A percentile compares a stretch with the other conserved stretches of the same genome.
Conservation (phyloP, 2,888 invertebrate species). For the Tuta absoluta region DNA sequence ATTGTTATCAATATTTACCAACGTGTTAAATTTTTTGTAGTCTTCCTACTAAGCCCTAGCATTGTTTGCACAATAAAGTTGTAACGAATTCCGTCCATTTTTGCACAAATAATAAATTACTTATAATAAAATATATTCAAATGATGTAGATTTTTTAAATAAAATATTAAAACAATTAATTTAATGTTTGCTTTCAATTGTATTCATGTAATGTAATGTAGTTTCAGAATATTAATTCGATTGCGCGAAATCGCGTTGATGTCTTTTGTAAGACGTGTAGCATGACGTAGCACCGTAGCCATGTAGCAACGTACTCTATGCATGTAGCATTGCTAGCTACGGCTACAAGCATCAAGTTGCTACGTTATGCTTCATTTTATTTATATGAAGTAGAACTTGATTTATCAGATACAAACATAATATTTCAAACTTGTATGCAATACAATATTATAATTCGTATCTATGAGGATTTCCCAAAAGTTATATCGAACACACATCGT, state of each 20-base stretch:
- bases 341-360: not conserved
- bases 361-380: no score
- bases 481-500: no score
- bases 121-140: conserved; percentile 21
- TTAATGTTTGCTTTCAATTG: not conserved
- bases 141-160: conserved; percentile 28
- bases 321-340: not conserved
- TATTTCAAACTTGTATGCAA: no score
- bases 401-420: no score
- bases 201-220: not conserved
- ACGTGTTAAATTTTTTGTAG: conserved; percentile 45
- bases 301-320: not conserved
- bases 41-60: conserved; percentile 56
- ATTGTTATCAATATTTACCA: conserved; percentile 27
- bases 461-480: no score
- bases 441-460: no score
- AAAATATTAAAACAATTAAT: conserved; percentile 20
- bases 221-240: not conserved
- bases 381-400: no score
- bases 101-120: conserved; percentile 29
- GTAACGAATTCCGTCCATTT: conserved; percentile 40
- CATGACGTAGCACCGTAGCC: not conserved
- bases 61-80: conserved; percentile 45
- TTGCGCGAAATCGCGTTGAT: not conserved
- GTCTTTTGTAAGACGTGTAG: conserved; percentile 6